Evolutionary conservation across 2,113 vertebrate genomes (phyloP).

Genomic region (Myanophis thanlyinensis): DNA sequence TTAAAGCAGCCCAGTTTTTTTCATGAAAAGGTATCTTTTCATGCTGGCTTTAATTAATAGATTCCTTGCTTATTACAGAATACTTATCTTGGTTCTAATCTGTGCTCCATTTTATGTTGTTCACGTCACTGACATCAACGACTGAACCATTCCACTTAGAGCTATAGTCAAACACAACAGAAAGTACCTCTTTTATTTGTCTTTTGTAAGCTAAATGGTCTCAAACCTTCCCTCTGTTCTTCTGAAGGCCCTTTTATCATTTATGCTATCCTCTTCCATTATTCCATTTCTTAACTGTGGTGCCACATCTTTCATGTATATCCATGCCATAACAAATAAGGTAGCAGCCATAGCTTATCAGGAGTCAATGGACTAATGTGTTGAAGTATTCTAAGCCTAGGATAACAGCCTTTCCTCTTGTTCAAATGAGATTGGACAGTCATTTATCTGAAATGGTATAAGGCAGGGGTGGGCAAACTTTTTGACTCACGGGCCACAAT

Average conservation of each 20-base stretch:
- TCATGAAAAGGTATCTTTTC: neutral
- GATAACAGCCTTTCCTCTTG: neutral
- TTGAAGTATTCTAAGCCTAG: neutral
- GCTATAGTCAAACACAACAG: neutral
- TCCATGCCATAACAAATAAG: neutral
- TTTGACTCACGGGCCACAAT: no score
- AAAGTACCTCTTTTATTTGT: neutral
- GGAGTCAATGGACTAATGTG: neutral
- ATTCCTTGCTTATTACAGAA: constrained; percentile 64
- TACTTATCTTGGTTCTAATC: constrained; percentile 53
- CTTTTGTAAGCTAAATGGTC: neutral
- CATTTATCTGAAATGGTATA: neutral
- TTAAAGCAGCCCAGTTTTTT: neutral
- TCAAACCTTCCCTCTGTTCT: neutral
- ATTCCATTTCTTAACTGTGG: neutral
- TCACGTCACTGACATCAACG: neutral
- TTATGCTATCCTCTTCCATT: neutral
- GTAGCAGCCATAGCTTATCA: neutral
- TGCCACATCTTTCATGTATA: neutral
- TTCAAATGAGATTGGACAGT: neutral
- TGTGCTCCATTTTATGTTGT: neutral
- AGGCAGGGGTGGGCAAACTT: no score
- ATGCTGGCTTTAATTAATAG: neutral
- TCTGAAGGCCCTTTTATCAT: neutral
- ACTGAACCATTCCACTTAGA: neutral